phyloP scores from a whole-genome alignment of 2,888 invertebrate genomes.

The Omphaloscelis lunosa region DNA sequence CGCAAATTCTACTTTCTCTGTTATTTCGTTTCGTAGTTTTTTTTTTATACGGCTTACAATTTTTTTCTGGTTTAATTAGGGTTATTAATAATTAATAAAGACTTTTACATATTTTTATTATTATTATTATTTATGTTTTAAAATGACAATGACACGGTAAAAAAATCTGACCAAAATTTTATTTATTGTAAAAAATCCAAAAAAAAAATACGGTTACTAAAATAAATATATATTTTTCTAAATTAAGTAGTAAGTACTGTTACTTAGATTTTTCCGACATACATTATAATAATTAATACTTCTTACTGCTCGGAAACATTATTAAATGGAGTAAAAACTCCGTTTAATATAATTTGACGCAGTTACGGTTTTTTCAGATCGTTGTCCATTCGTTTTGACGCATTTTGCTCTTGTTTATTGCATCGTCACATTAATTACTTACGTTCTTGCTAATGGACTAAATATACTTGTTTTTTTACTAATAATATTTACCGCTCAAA shows the following conservation, averaged over 20 bases:
- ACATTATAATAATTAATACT: no score
- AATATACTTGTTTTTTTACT: slow-evolving; percentile 16
- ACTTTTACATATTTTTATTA: no score
- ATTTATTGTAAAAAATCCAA: no score
- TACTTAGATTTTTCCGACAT: no score
- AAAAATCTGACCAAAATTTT: no score
- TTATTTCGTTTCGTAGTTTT: not conserved
- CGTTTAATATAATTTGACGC: slow-evolving; percentile 2
- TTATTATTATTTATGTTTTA: no score
- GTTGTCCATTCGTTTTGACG: slow-evolving; percentile 17
- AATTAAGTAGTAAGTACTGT: no score
- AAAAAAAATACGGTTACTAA: no score
- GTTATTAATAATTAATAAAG: not conserved
- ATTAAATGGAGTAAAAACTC: not conserved
- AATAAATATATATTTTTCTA: no score
- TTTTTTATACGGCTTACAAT: not conserved
- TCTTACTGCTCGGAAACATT: no score
- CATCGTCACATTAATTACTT: slow-evolving; percentile 47
- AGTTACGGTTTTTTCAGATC: not conserved
- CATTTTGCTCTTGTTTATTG: slow-evolving; percentile 35
- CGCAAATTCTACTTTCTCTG: not conserved
- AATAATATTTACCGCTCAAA: not conserved
- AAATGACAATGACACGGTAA: no score
- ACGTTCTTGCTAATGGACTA: slow-evolving; percentile 24
- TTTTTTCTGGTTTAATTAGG: not conserved